Percentiles rank a stretch among this genome's conserved stretches.
Conservation (phyloP, 2,113 vertebrate genomes). For the Xiphorhynchus elegans region DNA sequence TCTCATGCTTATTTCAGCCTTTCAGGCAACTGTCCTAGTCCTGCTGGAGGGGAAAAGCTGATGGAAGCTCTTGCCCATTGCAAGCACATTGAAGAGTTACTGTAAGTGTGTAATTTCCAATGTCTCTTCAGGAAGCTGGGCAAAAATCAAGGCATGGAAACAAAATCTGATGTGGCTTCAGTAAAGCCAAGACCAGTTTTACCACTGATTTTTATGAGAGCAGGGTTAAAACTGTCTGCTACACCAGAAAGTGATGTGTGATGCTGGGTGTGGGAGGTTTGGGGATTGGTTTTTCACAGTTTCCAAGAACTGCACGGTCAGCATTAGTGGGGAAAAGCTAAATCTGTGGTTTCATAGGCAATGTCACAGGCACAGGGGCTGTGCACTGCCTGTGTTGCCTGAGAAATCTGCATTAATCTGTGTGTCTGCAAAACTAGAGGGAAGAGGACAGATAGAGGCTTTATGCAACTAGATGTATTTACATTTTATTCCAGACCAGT, state of each 20-base stretch:
- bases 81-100: constrained; percentile 76
- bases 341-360: not conserved
- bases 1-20: constrained; percentile 68
- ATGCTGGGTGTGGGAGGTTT: not conserved
- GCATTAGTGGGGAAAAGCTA: not conserved
- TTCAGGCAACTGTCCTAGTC: constrained; percentile 75
- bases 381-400: not conserved
- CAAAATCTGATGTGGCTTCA: not conserved
- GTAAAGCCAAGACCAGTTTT: not conserved
- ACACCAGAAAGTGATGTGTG: not conserved
- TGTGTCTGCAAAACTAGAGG: not conserved
- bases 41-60: constrained; percentile 75
- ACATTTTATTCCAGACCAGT: not conserved
- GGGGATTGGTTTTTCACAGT: not conserved
- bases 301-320: not conserved
- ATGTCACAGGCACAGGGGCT: not conserved
- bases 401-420: not conserved
- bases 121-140: not conserved
- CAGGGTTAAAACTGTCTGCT: not conserved
- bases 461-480: not conserved
- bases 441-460: not conserved
- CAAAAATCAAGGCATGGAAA: not conserved
- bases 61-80: constrained; percentile 74
- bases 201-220: not conserved
- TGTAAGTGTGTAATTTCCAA: constrained; percentile 73